Evolutionary conservation across 2,888 invertebrate species (phyloP).

Genomic region (Lasioglossum leucozonium): DNA sequence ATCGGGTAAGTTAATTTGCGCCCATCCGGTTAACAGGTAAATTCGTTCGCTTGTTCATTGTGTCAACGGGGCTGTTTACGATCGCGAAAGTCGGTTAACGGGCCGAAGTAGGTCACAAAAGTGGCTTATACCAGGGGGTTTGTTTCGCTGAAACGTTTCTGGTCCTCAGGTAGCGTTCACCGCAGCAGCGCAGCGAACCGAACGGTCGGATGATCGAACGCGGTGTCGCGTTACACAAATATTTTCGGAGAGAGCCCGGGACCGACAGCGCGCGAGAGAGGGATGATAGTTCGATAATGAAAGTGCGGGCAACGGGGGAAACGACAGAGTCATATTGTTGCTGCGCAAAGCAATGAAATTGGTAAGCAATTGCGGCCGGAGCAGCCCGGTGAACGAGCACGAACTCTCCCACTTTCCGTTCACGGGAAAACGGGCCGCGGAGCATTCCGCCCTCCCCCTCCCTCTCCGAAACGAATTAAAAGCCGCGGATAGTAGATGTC

Average conservation of each 20-base stretch:
- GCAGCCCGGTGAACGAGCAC: neutral
- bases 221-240: constrained; percentile 11
- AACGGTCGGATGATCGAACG: neutral
- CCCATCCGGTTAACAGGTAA: neutral
- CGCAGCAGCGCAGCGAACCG: neutral
- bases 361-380: constrained; percentile 11
- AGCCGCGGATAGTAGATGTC: constrained; percentile 47
- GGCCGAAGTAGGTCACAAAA: neutral
- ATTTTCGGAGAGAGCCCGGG: neutral
- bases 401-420: neutral
- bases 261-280: neutral
- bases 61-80: constrained; percentile 5
- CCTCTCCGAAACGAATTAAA: constrained; percentile 47
- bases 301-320: constrained; percentile 16
- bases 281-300: constrained; percentile 12
- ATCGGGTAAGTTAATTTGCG: neutral
- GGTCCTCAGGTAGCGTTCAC: constrained; percentile 3
- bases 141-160: constrained; percentile 5
- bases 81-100: neutral
- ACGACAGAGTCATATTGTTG: constrained; percentile 20
- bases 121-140: neutral
- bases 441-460: neutral
- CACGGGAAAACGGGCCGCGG: neutral
- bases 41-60: constrained; percentile 2
- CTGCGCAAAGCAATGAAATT: constrained; percentile 18